Conservation (phyloP, 2,797 vertebrate species). For the Galaxias olidus region DNA sequence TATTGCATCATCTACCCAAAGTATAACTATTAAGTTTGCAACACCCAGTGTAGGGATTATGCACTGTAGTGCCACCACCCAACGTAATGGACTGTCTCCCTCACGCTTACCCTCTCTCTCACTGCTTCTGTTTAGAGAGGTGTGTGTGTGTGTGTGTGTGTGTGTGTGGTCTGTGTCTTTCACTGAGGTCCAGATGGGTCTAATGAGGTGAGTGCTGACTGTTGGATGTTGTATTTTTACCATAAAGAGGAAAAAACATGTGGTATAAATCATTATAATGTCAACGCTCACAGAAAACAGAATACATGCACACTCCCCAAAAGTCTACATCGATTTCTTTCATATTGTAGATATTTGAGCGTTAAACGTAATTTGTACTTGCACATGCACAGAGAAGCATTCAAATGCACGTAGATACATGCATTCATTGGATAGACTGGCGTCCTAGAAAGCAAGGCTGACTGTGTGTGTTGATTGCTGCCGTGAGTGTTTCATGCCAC, state of each 20-base stretch:
- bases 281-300: neutral
- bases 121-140: neutral
- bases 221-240: conserved; percentile 34
- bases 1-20: neutral
- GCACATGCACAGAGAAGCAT: neutral
- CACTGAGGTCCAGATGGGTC: conserved; percentile 36
- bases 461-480: conserved; percentile 13
- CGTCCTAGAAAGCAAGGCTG: neutral
- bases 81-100: no score
- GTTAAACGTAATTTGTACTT: neutral
- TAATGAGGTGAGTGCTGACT: conserved; percentile 43
- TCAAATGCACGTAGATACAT: conserved; percentile 9
- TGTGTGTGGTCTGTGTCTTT: conserved; percentile 2
- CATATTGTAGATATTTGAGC: neutral
- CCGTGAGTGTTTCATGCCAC: conserved; percentile 25
- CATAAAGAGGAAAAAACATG: conserved; percentile 22
- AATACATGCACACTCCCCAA: conserved; percentile 4
- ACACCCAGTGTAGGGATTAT: no score
- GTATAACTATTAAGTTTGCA: no score
- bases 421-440: neutral
- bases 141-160: conserved; percentile 3
- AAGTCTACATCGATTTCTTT: no score
- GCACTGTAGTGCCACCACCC: no score
- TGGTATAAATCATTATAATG: conserved; percentile 20
- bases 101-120: no score